phyloP scores from a whole-genome alignment of 2,888 invertebrate genomes.

The Amphipyra tragopoginis region DNA sequence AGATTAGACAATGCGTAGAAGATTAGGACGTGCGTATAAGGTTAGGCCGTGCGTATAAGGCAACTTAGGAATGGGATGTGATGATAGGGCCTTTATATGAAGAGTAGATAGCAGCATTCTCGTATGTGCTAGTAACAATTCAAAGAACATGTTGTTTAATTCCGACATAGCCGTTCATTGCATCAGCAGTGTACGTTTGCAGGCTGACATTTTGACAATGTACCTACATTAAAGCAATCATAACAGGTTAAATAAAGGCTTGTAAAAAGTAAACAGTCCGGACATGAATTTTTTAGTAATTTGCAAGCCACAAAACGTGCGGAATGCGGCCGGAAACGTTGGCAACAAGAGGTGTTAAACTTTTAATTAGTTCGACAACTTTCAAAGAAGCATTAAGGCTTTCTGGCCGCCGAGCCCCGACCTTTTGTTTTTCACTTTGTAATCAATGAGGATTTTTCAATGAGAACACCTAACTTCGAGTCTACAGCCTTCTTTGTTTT shows the following conservation, averaged over 20 bases:
- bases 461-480: constrained; percentile 22
- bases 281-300: constrained; percentile 72
- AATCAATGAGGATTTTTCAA: constrained; percentile 57
- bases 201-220: too few relatives aligned
- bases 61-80: too few relatives aligned
- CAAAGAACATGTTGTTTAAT: too few relatives aligned
- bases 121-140: too few relatives aligned
- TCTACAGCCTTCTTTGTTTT: background rate
- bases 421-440: constrained; percentile 70
- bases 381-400: constrained; percentile 79
- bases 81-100: too few relatives aligned
- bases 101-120: too few relatives aligned
- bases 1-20: too few relatives aligned
- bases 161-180: too few relatives aligned
- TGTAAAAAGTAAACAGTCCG: constrained; percentile 57
- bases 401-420: constrained; percentile 65
- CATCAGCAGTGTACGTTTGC: too few relatives aligned
- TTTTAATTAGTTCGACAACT: constrained; percentile 86
- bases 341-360: constrained; percentile 83
- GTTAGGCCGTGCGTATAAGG: too few relatives aligned
- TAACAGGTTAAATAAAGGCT: constrained; percentile 43
- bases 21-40: too few relatives aligned
- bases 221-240: constrained; percentile 3
- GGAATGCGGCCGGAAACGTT: constrained; percentile 66
- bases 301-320: constrained; percentile 65